Conservation (phyloP, 2,888 invertebrate genomes). For the Heliconius erato region DNA sequence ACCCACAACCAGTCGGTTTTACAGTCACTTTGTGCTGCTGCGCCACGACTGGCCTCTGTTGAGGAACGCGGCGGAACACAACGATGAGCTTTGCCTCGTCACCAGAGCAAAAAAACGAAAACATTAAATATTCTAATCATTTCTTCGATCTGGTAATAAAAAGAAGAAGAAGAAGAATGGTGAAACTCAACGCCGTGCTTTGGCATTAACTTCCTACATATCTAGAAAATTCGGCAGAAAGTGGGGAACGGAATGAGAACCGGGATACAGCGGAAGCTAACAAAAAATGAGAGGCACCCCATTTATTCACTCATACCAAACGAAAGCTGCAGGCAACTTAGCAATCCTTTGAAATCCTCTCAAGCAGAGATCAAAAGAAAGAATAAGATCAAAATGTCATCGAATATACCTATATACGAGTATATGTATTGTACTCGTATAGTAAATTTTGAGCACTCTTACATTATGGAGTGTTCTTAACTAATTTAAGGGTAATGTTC, state of each 20-base stretch:
- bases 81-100: background rate
- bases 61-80: background rate
- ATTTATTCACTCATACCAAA: constrained; percentile 5
- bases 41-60: background rate
- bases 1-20: too few relatives aligned
- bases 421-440: background rate
- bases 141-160: too few relatives aligned
- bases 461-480: background rate
- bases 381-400: constrained; percentile 3
- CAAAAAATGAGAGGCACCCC: background rate
- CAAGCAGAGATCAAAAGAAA: constrained; percentile 21
- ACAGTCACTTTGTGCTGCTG: too few relatives aligned
- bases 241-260: background rate
- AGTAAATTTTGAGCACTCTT: background rate
- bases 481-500: background rate
- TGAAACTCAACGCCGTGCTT: too few relatives aligned
- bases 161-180: background rate
- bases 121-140: background rate
- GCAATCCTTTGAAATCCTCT: constrained; percentile 15
- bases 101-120: background rate
- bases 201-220: background rate
- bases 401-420: background rate
- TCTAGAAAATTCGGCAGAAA: background rate
- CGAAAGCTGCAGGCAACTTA: constrained; percentile 6
- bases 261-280: too few relatives aligned